phyloP scores from a whole-genome alignment of 2,888 invertebrate species.

The Phalera bucephala region DNA sequence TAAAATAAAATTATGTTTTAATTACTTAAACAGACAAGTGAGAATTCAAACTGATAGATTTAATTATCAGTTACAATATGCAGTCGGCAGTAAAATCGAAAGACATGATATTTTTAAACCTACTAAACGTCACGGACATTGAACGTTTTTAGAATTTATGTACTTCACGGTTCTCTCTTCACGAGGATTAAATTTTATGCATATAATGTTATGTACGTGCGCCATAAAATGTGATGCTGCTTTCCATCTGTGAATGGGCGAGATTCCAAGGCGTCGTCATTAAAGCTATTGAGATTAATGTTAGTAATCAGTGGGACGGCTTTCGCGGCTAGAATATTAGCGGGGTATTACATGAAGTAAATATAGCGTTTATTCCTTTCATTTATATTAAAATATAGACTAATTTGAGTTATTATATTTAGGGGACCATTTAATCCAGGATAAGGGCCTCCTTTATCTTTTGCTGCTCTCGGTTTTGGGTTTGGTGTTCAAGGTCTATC shows the following conservation, averaged over 20 bases:
- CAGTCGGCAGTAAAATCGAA: conserved; percentile 16
- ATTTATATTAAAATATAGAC: too few relatives aligned
- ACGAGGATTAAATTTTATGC: conserved; percentile 24
- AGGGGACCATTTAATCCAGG: too few relatives aligned
- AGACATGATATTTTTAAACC: conserved; percentile 46
- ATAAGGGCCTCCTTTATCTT: too few relatives aligned
- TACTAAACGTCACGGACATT: conserved; percentile 38
- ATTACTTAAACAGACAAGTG: conserved; percentile 1
- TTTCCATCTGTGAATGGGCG: conserved; percentile 21
- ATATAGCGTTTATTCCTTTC: too few relatives aligned
- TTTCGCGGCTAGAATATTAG: too few relatives aligned
- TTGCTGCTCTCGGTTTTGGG: too few relatives aligned
- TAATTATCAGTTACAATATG: conserved; percentile 9
- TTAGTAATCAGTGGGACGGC: background rate
- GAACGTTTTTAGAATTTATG: conserved; percentile 40
- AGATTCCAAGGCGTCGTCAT: conserved; percentile 26
- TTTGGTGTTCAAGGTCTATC: too few relatives aligned
- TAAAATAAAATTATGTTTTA: conserved; percentile 4
- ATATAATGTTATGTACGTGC: too few relatives aligned
- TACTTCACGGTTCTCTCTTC: conserved; percentile 21
- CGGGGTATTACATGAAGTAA: too few relatives aligned
- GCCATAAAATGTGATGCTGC: conserved; percentile 12
- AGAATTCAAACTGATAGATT: conserved; percentile 4
- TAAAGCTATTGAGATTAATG: conserved; percentile 16
- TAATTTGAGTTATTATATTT: too few relatives aligned